Evolutionary conservation across 2,888 invertebrate genomes (phyloP).

Genomic region (Platycnemis pennipes): DNA sequence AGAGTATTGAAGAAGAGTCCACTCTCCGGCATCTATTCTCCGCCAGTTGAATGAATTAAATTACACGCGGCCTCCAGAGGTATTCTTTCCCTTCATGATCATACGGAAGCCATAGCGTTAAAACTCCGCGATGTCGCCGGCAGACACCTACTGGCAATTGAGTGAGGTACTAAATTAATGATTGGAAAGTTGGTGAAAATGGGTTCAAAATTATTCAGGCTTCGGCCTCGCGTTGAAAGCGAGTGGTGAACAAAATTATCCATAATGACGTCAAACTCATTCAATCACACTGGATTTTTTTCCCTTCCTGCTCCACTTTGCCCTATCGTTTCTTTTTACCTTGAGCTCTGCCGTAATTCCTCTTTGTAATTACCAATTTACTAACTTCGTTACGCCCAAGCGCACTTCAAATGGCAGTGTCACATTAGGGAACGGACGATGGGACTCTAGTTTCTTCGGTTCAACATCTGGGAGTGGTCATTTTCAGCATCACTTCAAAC

Average conservation of each 20-base stretch:
- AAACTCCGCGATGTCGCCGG: background rate
- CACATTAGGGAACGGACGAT: background rate
- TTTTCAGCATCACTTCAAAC: too few species aligned
- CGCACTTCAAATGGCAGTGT: background rate
- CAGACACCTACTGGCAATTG: background rate
- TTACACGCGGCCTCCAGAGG: background rate
- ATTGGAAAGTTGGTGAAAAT: conserved; percentile 13
- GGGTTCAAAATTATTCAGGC: background rate
- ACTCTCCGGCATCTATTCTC: too few species aligned
- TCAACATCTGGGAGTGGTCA: too few species aligned
- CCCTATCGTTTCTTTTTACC: background rate
- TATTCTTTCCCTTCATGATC: background rate
- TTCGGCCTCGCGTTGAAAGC: background rate
- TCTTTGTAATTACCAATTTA: background rate
- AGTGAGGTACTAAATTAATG: background rate
- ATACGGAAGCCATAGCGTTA: background rate
- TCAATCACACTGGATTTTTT: background rate
- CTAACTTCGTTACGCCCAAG: background rate
- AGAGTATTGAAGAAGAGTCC: too few species aligned
- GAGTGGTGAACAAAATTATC: background rate
- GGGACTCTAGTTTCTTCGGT: background rate
- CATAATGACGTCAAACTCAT: background rate
- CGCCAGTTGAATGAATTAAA: conserved; percentile 8
- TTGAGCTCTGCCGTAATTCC: background rate
- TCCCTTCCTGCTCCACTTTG: background rate